Percentiles rank a stretch among this genome's conserved stretches.
phyloP scores from a whole-genome alignment of 2,113 vertebrate species.

The Phodopus roborovskii region DNA sequence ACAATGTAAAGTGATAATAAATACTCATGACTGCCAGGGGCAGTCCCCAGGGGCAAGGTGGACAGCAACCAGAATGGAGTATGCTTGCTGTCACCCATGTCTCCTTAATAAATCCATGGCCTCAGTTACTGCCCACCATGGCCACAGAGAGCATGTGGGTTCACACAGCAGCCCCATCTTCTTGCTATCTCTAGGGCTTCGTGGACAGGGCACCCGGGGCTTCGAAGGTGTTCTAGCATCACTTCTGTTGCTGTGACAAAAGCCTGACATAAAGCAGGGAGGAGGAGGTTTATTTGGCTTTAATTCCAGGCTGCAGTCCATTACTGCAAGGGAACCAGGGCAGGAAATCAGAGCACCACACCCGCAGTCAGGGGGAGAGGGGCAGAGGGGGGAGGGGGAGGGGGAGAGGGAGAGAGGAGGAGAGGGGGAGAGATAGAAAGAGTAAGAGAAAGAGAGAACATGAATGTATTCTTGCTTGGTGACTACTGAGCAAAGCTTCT shows the following conservation, averaged over 20 bases:
- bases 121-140: background rate
- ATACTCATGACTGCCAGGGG: accelerated
- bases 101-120: background rate
- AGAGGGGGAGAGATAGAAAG: no score
- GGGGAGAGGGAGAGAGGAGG: no score
- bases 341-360: background rate
- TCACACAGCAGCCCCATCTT: background rate
- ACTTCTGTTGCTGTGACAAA: background rate
- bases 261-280: background rate
- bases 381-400: no score
- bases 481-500: no score
- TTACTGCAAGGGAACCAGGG: background rate
- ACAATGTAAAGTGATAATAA: background rate
- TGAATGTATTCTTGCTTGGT: no score
- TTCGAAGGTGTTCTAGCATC: background rate
- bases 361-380: background rate
- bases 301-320: background rate
- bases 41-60: background rate
- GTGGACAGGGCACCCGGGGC: background rate
- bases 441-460: no score
- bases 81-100: background rate
- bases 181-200: background rate
- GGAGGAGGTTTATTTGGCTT: background rate
- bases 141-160: background rate
- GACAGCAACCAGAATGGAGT: background rate